Conservation (phyloP, 2,888 invertebrate species). For the Amaurobius ferox region DNA sequence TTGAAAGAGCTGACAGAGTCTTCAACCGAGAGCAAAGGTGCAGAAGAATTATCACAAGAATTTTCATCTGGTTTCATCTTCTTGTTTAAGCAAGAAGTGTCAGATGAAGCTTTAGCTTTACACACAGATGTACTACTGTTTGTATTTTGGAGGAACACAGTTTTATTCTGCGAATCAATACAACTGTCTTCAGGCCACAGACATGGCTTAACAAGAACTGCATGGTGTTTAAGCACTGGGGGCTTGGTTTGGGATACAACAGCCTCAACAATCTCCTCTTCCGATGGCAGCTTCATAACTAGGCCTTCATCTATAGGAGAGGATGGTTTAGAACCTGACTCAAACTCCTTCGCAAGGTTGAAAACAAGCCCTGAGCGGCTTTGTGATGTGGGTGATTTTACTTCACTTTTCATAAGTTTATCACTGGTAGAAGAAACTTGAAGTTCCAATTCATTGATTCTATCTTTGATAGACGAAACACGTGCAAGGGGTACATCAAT, state of each 20-base stretch:
- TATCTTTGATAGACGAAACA: conserved; percentile 83
- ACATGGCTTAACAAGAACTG: conserved; percentile 78
- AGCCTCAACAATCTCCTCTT: conserved; percentile 78
- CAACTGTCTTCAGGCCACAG: conserved; percentile 74
- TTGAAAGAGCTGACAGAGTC: conserved; percentile 21
- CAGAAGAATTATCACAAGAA: conserved; percentile 33
- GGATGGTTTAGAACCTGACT: conserved; percentile 76
- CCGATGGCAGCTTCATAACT: conserved; percentile 42
- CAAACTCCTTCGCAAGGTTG: conserved; percentile 81
- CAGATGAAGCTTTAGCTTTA: conserved; percentile 26
- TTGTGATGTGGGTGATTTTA: conserved; percentile 63
- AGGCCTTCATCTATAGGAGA: conserved; percentile 77
- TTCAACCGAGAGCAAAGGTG: conserved; percentile 19
- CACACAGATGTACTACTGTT: not conserved
- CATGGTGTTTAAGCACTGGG: conserved; percentile 75
- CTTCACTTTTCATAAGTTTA: conserved; percentile 51
- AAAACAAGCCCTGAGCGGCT: conserved; percentile 79
- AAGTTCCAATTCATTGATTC: conserved; percentile 85
- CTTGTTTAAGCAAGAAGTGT: conserved; percentile 11
- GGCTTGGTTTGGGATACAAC: conserved; percentile 77
- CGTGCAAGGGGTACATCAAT: conserved; percentile 67
- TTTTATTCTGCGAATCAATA: conserved; percentile 3
- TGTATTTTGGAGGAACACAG: not conserved
- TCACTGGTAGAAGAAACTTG: conserved; percentile 62
- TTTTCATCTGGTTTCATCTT: conserved; percentile 19